Evolutionary conservation across 2,797 vertebrate species (phyloP).

Genomic region (Avahi laniger): DNA sequence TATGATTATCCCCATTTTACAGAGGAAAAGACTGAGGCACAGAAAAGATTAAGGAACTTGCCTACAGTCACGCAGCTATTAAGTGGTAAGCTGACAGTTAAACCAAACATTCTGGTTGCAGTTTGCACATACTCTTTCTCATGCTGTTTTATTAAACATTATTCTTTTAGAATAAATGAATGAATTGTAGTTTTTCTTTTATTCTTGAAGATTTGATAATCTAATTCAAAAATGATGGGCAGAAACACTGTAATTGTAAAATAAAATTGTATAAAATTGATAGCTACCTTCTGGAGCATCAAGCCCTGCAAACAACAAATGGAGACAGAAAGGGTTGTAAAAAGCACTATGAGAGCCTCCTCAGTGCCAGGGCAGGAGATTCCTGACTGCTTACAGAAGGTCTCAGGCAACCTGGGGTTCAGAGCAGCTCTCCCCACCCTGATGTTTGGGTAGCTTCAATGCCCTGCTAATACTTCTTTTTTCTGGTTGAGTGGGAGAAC

Average conservation of each 20-base stretch:
- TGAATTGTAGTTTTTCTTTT: neutral
- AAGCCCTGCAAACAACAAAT: neutral
- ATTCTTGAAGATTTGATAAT: neutral
- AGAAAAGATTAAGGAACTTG: neutral
- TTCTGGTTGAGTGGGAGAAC: neutral
- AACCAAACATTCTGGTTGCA: neutral
- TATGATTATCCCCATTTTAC: neutral
- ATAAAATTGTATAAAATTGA: neutral
- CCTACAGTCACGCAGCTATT: neutral
- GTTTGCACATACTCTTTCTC: neutral
- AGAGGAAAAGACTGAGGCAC: neutral
- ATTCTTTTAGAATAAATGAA: neutral
- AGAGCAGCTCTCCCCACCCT: neutral
- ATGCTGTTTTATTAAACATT: neutral
- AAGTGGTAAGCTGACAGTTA: neutral
- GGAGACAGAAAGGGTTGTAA: neutral
- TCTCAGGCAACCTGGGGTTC: neutral
- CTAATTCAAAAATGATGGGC: neutral
- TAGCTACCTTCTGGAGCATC: neutral
- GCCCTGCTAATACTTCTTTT: neutral
- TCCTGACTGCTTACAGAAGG: neutral
- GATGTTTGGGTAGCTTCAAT: neutral
- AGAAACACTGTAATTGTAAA: neutral
- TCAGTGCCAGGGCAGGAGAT: neutral
- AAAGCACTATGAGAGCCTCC: neutral